Conservation (phyloP, 2,888 invertebrate genomes). For the Coelinius sp. region DNA sequence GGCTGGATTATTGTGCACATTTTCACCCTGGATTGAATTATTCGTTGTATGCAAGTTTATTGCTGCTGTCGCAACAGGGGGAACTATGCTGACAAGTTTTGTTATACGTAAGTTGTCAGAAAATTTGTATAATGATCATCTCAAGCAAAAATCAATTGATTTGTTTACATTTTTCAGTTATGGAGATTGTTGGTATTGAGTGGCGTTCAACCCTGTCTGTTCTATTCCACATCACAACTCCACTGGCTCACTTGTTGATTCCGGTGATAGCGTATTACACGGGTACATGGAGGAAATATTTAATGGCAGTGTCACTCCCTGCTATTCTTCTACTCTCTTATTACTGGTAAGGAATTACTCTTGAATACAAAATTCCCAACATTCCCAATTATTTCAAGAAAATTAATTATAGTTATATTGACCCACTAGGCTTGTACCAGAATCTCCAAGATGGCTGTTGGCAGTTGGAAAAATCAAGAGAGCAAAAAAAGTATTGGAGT, state of each 20-base stretch:
- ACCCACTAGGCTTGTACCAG: slow-evolving; percentile 70
- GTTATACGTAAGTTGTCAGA: slow-evolving; percentile 72
- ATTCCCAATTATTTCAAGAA: neutral
- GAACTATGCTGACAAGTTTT: slow-evolving; percentile 79
- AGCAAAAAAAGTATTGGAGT: slow-evolving; percentile 66
- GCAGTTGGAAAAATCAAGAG: slow-evolving; percentile 67
- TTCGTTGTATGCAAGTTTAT: slow-evolving; percentile 75
- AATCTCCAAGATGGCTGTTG: slow-evolving; percentile 72
- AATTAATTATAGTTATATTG: neutral
- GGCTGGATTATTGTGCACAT: slow-evolving; percentile 74
- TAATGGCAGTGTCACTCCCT: slow-evolving; percentile 71
- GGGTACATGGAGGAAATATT: slow-evolving; percentile 74
- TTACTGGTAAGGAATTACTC: slow-evolving; percentile 71
- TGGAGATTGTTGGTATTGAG: slow-evolving; percentile 75
- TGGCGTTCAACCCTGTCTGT: slow-evolving; percentile 72
- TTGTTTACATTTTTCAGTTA: slow-evolving; percentile 65
- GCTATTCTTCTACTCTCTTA: slow-evolving; percentile 70
- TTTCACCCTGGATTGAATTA: slow-evolving; percentile 75
- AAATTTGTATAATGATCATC: neutral
- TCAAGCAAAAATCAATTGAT: neutral
- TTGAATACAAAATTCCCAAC: no score
- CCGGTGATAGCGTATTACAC: slow-evolving; percentile 76
- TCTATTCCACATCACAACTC: slow-evolving; percentile 74
- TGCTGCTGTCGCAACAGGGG: slow-evolving; percentile 76
- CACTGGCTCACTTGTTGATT: slow-evolving; percentile 73